Evolutionary conservation across 2,113 vertebrate species (phyloP).

Genomic region (Acrocephalus kingi): DNA sequence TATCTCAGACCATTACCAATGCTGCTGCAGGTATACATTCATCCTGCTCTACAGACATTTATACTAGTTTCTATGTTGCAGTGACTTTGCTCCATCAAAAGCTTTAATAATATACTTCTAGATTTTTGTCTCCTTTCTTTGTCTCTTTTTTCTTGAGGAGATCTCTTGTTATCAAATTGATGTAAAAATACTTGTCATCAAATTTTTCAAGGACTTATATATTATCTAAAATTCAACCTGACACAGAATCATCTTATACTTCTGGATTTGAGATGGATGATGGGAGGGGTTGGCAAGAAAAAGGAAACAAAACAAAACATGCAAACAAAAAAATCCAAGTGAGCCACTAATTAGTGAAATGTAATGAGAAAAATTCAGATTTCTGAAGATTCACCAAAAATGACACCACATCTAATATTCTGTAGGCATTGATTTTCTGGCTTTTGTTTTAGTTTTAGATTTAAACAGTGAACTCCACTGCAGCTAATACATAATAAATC

Average conservation of each 20-base stretch:
- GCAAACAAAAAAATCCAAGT: background rate
- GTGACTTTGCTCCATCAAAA: background rate
- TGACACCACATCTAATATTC: background rate
- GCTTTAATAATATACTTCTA: background rate
- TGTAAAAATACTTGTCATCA: background rate
- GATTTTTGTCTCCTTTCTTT: background rate
- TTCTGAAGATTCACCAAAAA: background rate
- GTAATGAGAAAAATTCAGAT: background rate
- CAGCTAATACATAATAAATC: conserved; percentile 38
- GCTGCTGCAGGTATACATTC: background rate
- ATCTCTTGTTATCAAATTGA: background rate
- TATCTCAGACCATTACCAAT: background rate
- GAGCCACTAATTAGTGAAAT: background rate
- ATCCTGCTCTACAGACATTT: background rate
- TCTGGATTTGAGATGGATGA: background rate
- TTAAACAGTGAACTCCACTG: background rate
- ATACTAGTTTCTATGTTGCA: background rate
- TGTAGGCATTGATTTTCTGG: background rate
- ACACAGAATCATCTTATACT: background rate
- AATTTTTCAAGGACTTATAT: background rate
- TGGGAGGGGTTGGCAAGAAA: fast-evolving
- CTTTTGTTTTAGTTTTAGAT: background rate
- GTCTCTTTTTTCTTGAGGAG: background rate
- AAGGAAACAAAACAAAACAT: no score
- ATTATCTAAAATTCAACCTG: background rate